phyloP scores from a whole-genome alignment of 2,113 vertebrate genomes.

The Pygoscelis antarcticus region DNA sequence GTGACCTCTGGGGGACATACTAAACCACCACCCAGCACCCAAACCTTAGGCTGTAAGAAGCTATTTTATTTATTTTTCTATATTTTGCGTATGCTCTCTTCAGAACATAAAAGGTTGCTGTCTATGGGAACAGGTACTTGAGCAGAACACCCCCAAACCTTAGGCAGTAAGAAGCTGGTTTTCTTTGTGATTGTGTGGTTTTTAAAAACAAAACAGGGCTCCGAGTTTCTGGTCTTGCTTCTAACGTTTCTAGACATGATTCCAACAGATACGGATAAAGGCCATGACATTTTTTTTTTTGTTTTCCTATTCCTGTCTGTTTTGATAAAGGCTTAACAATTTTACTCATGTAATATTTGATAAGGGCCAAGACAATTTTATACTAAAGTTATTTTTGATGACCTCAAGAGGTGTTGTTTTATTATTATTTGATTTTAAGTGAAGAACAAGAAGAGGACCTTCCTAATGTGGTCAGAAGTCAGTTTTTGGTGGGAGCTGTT shows the following conservation, averaged over 20 bases:
- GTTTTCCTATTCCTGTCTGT: constrained; percentile 60
- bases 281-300: constrained; percentile 65
- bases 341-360: constrained; percentile 79
- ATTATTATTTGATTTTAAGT: constrained; percentile 67
- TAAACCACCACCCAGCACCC: constrained; percentile 44
- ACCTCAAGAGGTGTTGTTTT: constrained; percentile 76
- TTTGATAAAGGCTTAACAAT: constrained; percentile 73
- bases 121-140: constrained; percentile 50
- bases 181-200: constrained; percentile 64
- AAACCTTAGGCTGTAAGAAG: constrained; percentile 67
- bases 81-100: constrained; percentile 65
- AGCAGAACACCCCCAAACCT: constrained; percentile 48
- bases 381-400: constrained; percentile 84
- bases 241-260: constrained; percentile 62
- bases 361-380: constrained; percentile 80
- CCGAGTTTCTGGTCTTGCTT: constrained; percentile 61
- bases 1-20: constrained; percentile 46
- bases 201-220: constrained; percentile 71
- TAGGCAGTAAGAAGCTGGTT: constrained; percentile 68
- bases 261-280: constrained; percentile 64
- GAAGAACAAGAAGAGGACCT: constrained; percentile 56
- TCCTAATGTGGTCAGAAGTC: constrained; percentile 38
- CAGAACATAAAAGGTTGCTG: constrained; percentile 54
- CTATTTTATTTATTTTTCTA: constrained; percentile 70
- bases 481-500: constrained; percentile 59